Evolutionary conservation across 2,797 vertebrate species (phyloP), one percentile per base, ranked within the genome.

Genomic region (Chaenodraco wilsoni): DNA sequence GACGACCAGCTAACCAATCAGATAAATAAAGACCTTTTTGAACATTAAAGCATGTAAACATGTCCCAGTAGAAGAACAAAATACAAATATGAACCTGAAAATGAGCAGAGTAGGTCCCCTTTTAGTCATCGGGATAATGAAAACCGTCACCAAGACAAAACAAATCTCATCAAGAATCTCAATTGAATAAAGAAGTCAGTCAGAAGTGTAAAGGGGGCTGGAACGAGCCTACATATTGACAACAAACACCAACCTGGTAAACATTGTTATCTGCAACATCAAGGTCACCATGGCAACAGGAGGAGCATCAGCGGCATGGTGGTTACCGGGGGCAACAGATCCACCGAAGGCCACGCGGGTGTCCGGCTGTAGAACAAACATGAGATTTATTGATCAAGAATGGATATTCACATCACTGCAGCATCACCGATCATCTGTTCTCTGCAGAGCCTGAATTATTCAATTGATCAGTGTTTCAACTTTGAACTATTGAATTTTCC

Each of bases 381-480:
- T 54, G 21, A 61, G 44, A 46, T 50, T 46, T 15, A 21, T 37
- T 49, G 57, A 50, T 65, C 8, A 52, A 21, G 21, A 15, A 77
- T 3, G 16, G 6, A 51, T 19, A 48, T 46, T 60, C 49, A 37
- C 33, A 37, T 37, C 33, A 62, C 43, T 3, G 33, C 61, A 51
- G 41, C 19, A 19, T 23, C 40, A 43, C 2, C 33, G 40, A 10
- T 43, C 45, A 16, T 44, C 27, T 27, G 27, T 9, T 55, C 64
- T 67, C 61, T 40, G 65, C 37, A 56, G 12, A 15, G 8, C 23
- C 65, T 82, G 80, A 76, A 78, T 74, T 52, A 77, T 84, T 74
- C 14, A 81, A 37, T 15, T 23, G 6, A 76, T 27, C 16, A 31
- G 13, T 12, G 10, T 31, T 69, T 37, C 17, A 15, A 37, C 58